Base-by-base conservation (phyloP, 2,888 invertebrate genomes). In the Eupelmus urozonus region DNA sequence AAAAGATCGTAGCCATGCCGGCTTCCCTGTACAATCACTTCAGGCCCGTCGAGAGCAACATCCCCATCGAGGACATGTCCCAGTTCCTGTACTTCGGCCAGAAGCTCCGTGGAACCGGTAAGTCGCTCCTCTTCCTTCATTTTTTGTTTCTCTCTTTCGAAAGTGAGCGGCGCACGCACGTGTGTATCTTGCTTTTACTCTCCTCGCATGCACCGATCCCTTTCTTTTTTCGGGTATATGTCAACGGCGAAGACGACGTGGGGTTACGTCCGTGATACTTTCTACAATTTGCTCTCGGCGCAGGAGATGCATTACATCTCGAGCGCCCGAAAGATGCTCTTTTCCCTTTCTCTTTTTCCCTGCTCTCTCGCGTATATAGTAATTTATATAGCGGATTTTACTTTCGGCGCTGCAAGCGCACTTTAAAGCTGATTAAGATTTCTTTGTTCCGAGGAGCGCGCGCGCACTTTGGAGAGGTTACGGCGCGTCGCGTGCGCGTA, bases 71-170 rank as follows among this genome's bases (percentile, higher is more conserved):
- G 86, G 94, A 94, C 84, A 92, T 94, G 91, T 92, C 93, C 65
- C 94, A 94, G 13, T 95, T 94, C 87, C 90, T 94, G 76, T 93
- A 92, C 85, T 95, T 95, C 85, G 95, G 95, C 0, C 93, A 94
- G 85, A 94, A 94, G 85, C 85, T 92, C 53, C 90, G 91, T 0
- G 75, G 75, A 71, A 78, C 80, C 75, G 80, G 80, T 80, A 78
- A 18, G 69, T 34, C 42, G 60, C 53, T 53, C 20, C 20, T 20
- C 20, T 18, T 20, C 11, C 20, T 20, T 53, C 11, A 4, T 53
- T 53, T 53, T 20, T 16, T 53, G 16, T 20, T 7, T 20, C 11
- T 53, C 20, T 53, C 4, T 53, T 53, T 16, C 55, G 60, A 40
- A 5, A 18, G 57, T 45, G 16, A 45, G 16, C n/a, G n/a, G n/a